Percentiles rank a stretch among this genome's conserved stretches.
Conservation (phyloP, 2,888 invertebrate species). For the Serripes groenlandicus region DNA sequence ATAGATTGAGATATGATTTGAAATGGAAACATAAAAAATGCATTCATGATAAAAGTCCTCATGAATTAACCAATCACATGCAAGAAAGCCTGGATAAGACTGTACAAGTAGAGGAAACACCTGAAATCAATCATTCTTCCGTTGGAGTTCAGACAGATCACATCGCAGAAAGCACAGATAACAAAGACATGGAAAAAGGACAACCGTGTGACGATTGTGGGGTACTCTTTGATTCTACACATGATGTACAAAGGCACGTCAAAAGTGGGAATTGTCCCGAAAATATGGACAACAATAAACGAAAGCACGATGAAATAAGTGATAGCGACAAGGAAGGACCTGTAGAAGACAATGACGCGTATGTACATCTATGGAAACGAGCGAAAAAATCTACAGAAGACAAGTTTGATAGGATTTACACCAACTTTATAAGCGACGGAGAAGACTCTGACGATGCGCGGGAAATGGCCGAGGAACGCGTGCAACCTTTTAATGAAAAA, state of each 20-base stretch:
- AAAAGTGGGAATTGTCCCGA: too few species aligned
- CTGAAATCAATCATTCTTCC: slow-evolving; percentile 17
- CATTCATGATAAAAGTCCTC: not conserved
- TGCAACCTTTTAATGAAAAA: too few species aligned
- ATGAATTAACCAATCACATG: slow-evolving; percentile 21
- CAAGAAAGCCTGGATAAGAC: not conserved
- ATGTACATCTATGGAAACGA: too few species aligned
- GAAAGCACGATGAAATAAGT: too few species aligned
- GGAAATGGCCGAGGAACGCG: slow-evolving; percentile 32
- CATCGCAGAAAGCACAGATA: slow-evolving; percentile 14
- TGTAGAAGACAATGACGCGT: too few species aligned
- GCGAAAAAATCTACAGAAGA: too few species aligned
- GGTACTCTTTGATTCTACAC: too few species aligned
- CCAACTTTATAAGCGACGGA: slow-evolving; percentile 6
- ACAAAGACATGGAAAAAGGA: too few species aligned
- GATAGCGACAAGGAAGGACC: too few species aligned
- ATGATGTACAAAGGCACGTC: too few species aligned
- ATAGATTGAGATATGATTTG: slow-evolving; percentile 10
- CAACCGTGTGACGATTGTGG: too few species aligned
- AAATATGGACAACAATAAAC: too few species aligned
- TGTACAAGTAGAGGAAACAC: slow-evolving; percentile 21
- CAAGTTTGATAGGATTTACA: slow-evolving; percentile 22
- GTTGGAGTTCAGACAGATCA: slow-evolving; percentile 30
- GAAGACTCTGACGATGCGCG: slow-evolving; percentile 27
- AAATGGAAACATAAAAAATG: not conserved